A percentile compares a stretch with the other conserved stretches of the same genome.
phyloP scores from a whole-genome alignment of 2,888 invertebrate species.

The Sipunculus nudus region DNA sequence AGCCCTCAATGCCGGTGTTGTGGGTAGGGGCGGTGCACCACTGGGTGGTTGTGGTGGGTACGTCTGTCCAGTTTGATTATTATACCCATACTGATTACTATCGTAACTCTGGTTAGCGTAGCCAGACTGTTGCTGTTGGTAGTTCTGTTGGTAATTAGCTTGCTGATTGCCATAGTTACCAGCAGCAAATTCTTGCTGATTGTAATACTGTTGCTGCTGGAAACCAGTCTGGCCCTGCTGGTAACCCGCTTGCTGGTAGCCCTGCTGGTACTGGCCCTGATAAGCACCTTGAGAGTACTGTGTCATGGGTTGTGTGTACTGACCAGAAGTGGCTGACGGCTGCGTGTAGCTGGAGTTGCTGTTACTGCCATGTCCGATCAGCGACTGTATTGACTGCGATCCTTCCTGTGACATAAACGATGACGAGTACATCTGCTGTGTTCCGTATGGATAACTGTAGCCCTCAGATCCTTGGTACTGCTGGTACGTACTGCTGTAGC shows the following conservation, averaged over 20 bases:
- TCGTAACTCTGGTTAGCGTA: too few species aligned
- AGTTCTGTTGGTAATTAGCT: conserved; percentile 8
- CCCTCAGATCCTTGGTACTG: too few species aligned
- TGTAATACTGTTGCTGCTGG: background rate
- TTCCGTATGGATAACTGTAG: conserved; percentile 62
- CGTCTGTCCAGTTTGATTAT: too few species aligned
- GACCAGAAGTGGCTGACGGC: conserved; percentile 6
- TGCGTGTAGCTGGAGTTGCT: conserved; percentile 17
- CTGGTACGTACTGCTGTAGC: too few species aligned
- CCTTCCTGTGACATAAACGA: conserved; percentile 64
- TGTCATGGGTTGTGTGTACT: conserved; percentile 34
- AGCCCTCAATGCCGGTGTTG: background rate
- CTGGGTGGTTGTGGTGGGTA: too few species aligned
- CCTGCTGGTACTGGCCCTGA: background rate
- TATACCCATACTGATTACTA: too few species aligned
- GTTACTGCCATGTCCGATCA: conserved; percentile 48
- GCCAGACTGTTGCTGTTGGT: background rate
- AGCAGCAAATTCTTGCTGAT: too few species aligned
- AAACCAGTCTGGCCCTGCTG: background rate
- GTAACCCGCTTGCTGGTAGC: background rate
- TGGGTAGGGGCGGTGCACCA: background rate
- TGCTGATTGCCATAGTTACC: too few species aligned
- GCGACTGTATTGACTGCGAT: conserved; percentile 56
- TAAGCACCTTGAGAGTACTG: conserved; percentile 6
- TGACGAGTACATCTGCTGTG: conserved; percentile 56